A percentile compares a stretch with the other conserved stretches of the same genome.
Conservation (phyloP, 2,888 invertebrate genomes). For the Perizoma affinitatum region DNA sequence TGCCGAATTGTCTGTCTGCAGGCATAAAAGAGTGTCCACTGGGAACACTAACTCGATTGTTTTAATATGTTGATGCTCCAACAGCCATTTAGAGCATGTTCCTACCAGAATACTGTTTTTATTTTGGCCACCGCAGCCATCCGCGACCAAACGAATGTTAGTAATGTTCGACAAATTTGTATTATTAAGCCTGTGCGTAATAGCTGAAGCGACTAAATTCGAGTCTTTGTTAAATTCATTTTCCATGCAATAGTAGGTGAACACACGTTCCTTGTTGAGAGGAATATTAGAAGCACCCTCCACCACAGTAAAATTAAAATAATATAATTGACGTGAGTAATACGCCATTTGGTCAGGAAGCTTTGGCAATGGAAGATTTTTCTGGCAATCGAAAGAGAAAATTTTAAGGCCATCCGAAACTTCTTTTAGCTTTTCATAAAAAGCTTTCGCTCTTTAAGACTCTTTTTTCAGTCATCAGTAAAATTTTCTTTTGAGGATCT, state of each 20-base stretch:
- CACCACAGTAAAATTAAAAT: constrained; percentile 34
- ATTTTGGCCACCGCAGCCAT: constrained; percentile 36
- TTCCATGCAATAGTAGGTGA: constrained; percentile 42
- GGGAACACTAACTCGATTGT: constrained; percentile 34
- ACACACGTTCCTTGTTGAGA: constrained; percentile 41
- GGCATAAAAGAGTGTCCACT: constrained; percentile 37
- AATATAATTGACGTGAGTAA: too few species aligned
- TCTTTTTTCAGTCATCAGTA: too few species aligned
- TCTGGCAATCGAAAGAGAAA: too few species aligned
- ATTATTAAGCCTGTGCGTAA: constrained; percentile 11
- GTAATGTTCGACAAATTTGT: constrained; percentile 24
- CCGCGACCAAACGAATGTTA: constrained; percentile 29
- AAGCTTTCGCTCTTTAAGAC: too few species aligned
- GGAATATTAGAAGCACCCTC: constrained; percentile 16
- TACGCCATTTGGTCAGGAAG: too few species aligned
- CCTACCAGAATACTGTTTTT: constrained; percentile 28
- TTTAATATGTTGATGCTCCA: constrained; percentile 17
- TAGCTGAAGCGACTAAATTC: constrained; percentile 33
- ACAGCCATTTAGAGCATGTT: constrained; percentile 22
- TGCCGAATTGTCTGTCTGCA: constrained; percentile 31
- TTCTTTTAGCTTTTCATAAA: too few species aligned
- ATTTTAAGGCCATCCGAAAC: too few species aligned
- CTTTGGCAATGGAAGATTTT: too few species aligned
- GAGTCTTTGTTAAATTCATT: constrained; percentile 35
- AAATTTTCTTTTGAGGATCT: too few species aligned